Conservation (phyloP, 2,888 invertebrate genomes). For the Mythimna ferrago region DNA sequence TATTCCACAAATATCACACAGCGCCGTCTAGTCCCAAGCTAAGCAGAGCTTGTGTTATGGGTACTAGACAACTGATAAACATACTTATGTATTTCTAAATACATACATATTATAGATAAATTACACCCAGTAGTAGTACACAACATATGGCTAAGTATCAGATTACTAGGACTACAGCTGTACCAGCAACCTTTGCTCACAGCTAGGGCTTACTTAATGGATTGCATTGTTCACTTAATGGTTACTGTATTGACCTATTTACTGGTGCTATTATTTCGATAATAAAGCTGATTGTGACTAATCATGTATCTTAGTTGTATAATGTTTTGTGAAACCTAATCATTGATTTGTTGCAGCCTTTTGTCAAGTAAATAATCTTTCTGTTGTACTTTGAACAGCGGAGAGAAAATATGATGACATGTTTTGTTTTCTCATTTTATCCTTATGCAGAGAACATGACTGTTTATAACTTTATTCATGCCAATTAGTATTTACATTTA, state of each 20-base stretch:
- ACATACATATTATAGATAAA: no score
- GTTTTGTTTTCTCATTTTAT: constrained; percentile 19
- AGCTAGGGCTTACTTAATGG: constrained; percentile 21
- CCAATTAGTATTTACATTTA: constrained; percentile 13
- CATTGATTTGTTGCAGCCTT: constrained; percentile 10
- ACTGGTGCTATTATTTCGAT: constrained; percentile 8
- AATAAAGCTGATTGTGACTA: neutral
- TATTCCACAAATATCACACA: no score
- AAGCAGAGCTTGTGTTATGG: no score
- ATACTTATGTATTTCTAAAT: no score
- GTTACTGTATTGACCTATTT: constrained; percentile 23
- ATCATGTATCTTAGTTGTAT: constrained; percentile 6
- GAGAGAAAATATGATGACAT: constrained; percentile 23
- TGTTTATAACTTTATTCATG: constrained; percentile 3
- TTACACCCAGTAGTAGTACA: neutral
- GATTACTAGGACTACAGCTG: constrained; percentile 10
- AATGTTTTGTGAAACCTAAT: constrained; percentile 7
- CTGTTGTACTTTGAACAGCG: constrained; percentile 26
- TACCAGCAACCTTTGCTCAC: constrained; percentile 7
- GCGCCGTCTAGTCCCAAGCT: no score
- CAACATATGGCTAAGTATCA: constrained; percentile 3
- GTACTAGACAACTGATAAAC: no score
- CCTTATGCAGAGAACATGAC: constrained; percentile 4
- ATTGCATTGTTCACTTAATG: constrained; percentile 22
- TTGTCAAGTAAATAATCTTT: constrained; percentile 31